A percentile compares a stretch with the other conserved stretches of the same genome.
Evolutionary conservation across 2,113 vertebrate genomes (phyloP).

Genomic region (Poeciliopsis prolifica): DNA sequence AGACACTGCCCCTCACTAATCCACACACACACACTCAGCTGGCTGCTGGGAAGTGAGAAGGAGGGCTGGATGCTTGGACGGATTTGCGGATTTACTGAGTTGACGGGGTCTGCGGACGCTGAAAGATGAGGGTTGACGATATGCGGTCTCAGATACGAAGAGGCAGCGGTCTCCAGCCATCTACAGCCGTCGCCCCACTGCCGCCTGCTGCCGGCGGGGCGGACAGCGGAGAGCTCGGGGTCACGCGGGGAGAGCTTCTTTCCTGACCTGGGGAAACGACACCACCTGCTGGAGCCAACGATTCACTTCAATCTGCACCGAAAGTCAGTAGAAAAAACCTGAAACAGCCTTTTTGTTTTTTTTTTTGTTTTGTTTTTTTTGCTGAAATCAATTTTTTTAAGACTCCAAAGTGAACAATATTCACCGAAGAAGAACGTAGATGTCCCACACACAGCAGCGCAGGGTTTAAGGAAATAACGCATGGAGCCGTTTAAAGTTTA

Average conservation of each 20-base stretch:
- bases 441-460: too few species aligned
- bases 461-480: too few species aligned
- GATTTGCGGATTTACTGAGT: slow-evolving; percentile 31
- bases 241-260: slow-evolving; percentile 64
- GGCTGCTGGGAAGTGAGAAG: slow-evolving; percentile 62
- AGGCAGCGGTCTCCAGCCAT: slow-evolving; percentile 17
- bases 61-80: slow-evolving; percentile 28
- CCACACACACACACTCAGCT: slow-evolving; percentile 61
- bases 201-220: slow-evolving; percentile 18
- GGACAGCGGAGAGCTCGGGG: background rate
- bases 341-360: slow-evolving; percentile 15
- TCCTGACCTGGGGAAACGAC: slow-evolving; percentile 86
- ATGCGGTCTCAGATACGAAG: slow-evolving; percentile 17
- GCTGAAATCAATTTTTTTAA: too few species aligned
- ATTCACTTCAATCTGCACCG: slow-evolving; percentile 67
- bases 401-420: too few species aligned
- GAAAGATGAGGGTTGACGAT: slow-evolving; percentile 31
- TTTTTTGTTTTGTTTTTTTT: too few species aligned
- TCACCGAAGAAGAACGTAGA: too few species aligned
- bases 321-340: slow-evolving; percentile 8
- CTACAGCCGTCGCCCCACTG: slow-evolving; percentile 34
- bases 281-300: slow-evolving; percentile 90
- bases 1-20: slow-evolving; percentile 58
- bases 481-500: too few species aligned
- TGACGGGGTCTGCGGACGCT: slow-evolving; percentile 4